Base-by-base conservation (phyloP, 2,113 vertebrate species). In the Clarias gariepinus region DNA sequence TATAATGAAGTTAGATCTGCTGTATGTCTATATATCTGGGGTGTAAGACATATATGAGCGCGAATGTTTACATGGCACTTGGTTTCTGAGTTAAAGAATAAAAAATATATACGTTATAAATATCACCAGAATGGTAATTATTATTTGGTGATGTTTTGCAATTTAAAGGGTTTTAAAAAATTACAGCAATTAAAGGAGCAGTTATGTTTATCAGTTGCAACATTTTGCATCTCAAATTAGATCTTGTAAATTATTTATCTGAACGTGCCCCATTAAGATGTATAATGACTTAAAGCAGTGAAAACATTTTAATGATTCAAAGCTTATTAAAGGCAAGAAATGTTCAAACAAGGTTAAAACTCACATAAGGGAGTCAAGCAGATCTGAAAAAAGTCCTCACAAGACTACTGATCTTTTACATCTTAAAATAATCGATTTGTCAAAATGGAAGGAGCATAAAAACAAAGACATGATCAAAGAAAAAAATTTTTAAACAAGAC, bases 251-350 rank as follows among this genome's bases (percentile, higher is more conserved):
- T 57, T 9, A 78, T 28, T 78, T 57, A 79, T 30, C 1, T 10
- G 47, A 55, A 28, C 16, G 15, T 25, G 13, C 52, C n/a, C 28
- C 47, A n/a, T 77, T 77, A 77, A n/a, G 73, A 25, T n/a, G 47
- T 53, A 77, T 77, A n/a, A 57, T 55, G 25, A 30, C 52, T 78
- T 78, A 58, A 79, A 33, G 28, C n/a, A 33, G n/a, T 79, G 16
- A 79, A 79, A 28, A 21, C 53, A 79, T 79, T 55, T 78, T 28
- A 55, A 55, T 78, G 25, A 78, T 25, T 78, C 25, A 78, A 57
- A 15, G 25, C 76, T 57, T 57, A 28, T 78, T 78, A 30, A 78
- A 78, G 15, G 13, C 47, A 28, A 28, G 52, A 47, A 47, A 74
- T 25, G 21, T 74, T 78, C 33, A 55, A 30, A 28, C 52, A 57